Percentiles rank a stretch among this genome's conserved stretches.
Evolutionary conservation across 2,888 invertebrate species (phyloP).

Genomic region (Phortica okadai): DNA sequence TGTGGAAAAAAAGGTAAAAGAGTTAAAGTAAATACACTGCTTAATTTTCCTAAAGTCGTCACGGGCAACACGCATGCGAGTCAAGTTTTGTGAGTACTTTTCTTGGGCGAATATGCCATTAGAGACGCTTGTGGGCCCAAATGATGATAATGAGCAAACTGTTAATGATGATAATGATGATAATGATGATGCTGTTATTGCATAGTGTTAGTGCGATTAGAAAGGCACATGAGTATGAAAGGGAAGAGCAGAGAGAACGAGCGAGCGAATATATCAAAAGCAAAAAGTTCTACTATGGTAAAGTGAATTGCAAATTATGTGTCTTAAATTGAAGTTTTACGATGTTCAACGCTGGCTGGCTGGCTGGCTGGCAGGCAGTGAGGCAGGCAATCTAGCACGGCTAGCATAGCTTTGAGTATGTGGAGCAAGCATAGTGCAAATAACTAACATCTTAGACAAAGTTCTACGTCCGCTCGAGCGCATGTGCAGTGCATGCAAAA

Average conservation of each 20-base stretch:
- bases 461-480: not conserved
- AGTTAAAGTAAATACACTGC: not conserved
- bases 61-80: not conserved
- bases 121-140: not conserved
- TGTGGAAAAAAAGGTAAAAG: not conserved
- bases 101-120: not conserved
- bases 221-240: not conserved
- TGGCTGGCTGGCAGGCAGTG: conserved; percentile 12
- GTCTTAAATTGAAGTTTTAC: conserved; percentile 76
- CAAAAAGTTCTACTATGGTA: conserved; percentile 68
- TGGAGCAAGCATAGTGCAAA: conserved; percentile 47
- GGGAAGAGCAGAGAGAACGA: conserved; percentile 24
- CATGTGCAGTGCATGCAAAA: conserved; percentile 27
- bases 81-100: not conserved
- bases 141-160: not conserved
- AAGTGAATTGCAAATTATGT: conserved; percentile 75
- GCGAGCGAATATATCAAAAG: not conserved
- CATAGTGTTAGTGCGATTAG: conserved; percentile 5
- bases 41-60: not conserved
- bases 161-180: not conserved
- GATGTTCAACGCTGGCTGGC: conserved; percentile 71
- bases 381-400: conserved; percentile 18
- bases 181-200: not conserved
- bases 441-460: conserved; percentile 36
- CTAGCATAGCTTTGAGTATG: conserved; percentile 32